phyloP scores from a whole-genome alignment of 2,888 invertebrate genomes.

The Conus canariensis region DNA sequence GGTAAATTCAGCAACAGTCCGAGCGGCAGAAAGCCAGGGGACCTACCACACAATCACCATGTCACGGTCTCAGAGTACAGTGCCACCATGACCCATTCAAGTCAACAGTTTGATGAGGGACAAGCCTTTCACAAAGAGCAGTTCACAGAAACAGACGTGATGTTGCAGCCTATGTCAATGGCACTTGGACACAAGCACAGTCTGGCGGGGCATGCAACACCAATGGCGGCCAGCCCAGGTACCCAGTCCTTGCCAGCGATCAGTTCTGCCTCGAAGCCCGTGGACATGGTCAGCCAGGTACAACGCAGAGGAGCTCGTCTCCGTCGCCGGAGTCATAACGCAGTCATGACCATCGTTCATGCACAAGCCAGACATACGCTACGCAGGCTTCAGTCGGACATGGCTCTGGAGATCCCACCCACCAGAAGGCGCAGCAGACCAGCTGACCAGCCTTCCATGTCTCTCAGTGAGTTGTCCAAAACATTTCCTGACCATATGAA shows the following conservation, averaged over 20 bases:
- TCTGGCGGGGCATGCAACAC: not conserved
- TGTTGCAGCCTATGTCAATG: not conserved
- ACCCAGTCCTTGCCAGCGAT: not conserved
- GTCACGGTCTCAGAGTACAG: not conserved
- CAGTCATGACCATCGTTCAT: slow-evolving; percentile 35
- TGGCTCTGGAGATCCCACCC: not conserved
- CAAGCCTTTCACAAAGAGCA: not conserved
- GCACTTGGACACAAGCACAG: not conserved
- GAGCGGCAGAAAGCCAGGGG: not conserved
- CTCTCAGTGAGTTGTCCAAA: not conserved
- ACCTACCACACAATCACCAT: not conserved
- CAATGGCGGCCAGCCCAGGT: not conserved
- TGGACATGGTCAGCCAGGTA: not conserved
- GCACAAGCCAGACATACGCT: slow-evolving; percentile 24
- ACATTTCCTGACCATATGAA: too few species aligned
- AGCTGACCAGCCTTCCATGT: not conserved
- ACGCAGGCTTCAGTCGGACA: slow-evolving; percentile 21
- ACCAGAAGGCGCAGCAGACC: not conserved
- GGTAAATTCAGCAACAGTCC: not conserved
- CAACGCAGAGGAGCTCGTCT: slow-evolving; percentile 6
- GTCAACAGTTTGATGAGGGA: not conserved
- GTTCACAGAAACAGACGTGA: not conserved
- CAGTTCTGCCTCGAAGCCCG: not conserved
- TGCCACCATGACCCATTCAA: not conserved
- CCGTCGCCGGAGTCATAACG: slow-evolving; percentile 18